Evolutionary conservation across 2,888 invertebrate genomes (phyloP).

Genomic region (Pollenia angustigena): DNA sequence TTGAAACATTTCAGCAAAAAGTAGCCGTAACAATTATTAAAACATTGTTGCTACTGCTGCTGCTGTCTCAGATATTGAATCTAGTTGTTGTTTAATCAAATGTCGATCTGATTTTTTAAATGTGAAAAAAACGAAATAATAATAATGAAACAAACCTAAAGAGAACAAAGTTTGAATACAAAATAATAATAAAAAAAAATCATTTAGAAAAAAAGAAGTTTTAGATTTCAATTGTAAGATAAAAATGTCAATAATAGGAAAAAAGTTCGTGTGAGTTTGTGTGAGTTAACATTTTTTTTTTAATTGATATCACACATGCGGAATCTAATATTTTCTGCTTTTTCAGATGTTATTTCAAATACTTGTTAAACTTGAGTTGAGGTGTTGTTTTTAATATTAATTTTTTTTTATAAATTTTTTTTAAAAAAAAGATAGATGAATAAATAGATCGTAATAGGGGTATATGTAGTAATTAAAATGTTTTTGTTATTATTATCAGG

Average conservation of each 20-base stretch:
- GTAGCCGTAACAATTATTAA: slow-evolving; percentile 29
- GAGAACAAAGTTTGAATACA: neutral
- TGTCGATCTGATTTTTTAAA: slow-evolving; percentile 54
- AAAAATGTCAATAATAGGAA: slow-evolving; percentile 65
- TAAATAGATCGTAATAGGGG: slow-evolving; percentile 33
- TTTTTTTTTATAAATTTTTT: slow-evolving; percentile 1
- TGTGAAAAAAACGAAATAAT: slow-evolving; percentile 39
- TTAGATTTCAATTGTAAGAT: slow-evolving; percentile 64
- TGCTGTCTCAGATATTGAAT: slow-evolving; percentile 1
- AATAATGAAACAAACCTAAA: slow-evolving; percentile 37
- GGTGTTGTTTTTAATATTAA: neutral
- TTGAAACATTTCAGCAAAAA: slow-evolving; percentile 53
- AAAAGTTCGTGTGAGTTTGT: neutral
- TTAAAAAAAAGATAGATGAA: neutral
- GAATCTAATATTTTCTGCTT: slow-evolving; percentile 24
- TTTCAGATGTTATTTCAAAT: slow-evolving; percentile 47
- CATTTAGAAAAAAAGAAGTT: slow-evolving; percentile 63
- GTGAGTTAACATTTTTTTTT: slow-evolving; percentile 56
- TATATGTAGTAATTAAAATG: slow-evolving; percentile 59
- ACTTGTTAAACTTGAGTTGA: slow-evolving; percentile 57
- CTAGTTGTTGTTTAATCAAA: slow-evolving; percentile 36
- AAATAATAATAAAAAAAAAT: slow-evolving; percentile 43
- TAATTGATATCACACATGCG: slow-evolving; percentile 64
- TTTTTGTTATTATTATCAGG: slow-evolving; percentile 31
- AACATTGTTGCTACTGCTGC: neutral